Percentiles rank a stretch among this genome's conserved stretches.
Evolutionary conservation across 2,888 invertebrate species (phyloP).

Genomic region (Acanthacorydalis orientalis): DNA sequence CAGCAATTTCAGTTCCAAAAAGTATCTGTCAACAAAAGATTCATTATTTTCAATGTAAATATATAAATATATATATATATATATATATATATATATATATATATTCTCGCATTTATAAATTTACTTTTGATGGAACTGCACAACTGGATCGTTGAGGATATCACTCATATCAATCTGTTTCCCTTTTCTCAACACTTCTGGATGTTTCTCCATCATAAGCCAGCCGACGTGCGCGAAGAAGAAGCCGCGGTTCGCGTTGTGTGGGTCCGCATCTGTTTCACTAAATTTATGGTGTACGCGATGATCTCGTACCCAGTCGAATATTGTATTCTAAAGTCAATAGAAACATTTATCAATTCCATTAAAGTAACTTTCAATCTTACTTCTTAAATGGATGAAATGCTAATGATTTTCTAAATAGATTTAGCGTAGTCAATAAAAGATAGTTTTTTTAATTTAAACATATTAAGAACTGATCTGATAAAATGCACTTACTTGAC

Average conservation of each 20-base stretch:
- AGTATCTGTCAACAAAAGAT: conserved; percentile 32
- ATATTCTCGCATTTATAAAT: no score
- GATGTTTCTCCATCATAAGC: no score
- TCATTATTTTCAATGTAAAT: background rate
- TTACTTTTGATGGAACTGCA: conserved; percentile 62
- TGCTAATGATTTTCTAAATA: no score
- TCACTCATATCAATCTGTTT: conserved; percentile 69
- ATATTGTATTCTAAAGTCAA: conserved; percentile 51
- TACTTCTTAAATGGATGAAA: no score
- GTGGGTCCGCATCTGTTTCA: no score
- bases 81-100: background rate
- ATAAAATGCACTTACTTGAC: conserved; percentile 35
- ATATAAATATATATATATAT: background rate
- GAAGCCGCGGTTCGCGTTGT: no score
- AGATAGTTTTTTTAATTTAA: no score
- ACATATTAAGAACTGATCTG: background rate
- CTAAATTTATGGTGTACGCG: no score
- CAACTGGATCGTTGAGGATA: conserved; percentile 55
- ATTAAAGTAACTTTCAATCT: no score
- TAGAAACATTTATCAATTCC: no score
- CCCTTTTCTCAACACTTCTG: conserved; percentile 63
- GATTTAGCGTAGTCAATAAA: no score
- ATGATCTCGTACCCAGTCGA: conserved; percentile 61
- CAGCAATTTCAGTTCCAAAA: conserved; percentile 42
- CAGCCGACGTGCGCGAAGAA: no score